Percentiles rank a stretch among this genome's conserved stretches.
phyloP scores from a whole-genome alignment of 2,888 invertebrate genomes.

The Amphimallon solstitiale region DNA sequence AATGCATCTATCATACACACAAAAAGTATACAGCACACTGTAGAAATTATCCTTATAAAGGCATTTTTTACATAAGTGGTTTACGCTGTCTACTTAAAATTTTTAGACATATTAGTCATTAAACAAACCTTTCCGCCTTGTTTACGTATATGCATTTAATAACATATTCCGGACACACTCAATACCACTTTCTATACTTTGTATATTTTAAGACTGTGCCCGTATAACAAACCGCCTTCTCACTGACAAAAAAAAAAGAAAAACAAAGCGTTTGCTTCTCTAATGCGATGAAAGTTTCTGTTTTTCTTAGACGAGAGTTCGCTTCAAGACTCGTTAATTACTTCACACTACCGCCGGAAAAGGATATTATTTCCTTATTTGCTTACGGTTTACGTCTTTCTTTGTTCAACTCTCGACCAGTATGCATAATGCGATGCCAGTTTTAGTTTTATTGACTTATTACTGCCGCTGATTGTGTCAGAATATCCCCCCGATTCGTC shows the following conservation, averaged over 20 bases:
- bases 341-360: constrained; percentile 30
- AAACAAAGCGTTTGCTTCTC: too few relatives aligned
- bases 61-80: constrained; percentile 6
- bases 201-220: neutral
- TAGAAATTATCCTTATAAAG: neutral
- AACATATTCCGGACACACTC: neutral
- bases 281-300: constrained; percentile 2
- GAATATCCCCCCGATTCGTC: neutral
- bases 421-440: neutral
- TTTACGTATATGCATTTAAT: constrained; percentile 5
- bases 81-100: constrained; percentile 27
- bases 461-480: neutral
- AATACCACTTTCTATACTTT: constrained; percentile 11
- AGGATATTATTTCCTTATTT: constrained; percentile 28
- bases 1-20: too few relatives aligned
- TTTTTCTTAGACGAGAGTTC: constrained; percentile 3
- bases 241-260: too few relatives aligned
- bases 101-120: constrained; percentile 30
- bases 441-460: neutral
- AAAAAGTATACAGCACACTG: neutral
- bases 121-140: neutral
- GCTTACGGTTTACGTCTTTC: neutral
- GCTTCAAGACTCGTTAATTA: constrained; percentile 6
- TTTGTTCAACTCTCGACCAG: neutral
- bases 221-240: neutral